Percentiles rank a stretch among this genome's conserved stretches.
Evolutionary conservation across 2,113 vertebrate genomes (phyloP).

Genomic region (Motacilla alba): DNA sequence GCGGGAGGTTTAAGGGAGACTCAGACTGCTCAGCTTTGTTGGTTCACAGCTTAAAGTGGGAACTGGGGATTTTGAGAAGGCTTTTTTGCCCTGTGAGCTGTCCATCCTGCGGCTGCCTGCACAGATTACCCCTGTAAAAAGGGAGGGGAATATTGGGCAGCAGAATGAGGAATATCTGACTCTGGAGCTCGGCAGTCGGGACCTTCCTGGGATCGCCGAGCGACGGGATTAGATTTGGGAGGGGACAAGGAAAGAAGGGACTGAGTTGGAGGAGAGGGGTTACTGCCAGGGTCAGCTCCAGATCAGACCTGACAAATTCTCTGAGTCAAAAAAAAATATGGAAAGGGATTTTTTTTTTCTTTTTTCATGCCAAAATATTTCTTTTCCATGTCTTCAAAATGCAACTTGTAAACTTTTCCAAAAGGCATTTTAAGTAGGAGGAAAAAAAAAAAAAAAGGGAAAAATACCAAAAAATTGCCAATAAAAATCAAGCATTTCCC

Average conservation of each 20-base stretch:
- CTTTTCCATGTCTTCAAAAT: not conserved
- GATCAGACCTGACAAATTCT: not conserved
- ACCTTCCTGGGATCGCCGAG: rapidly evolving
- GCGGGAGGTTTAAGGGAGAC: not conserved
- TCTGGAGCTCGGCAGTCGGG: rapidly evolving
- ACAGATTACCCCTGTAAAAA: not conserved
- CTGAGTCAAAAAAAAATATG: not conserved
- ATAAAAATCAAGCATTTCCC: not conserved
- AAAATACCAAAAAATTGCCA: not conserved
- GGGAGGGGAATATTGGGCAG: not conserved
- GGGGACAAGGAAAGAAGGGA: not conserved
- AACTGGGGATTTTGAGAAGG: not conserved
- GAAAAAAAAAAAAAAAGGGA: not conserved
- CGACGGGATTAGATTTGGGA: not conserved
- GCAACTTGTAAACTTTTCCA: not conserved
- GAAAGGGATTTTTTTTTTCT: not conserved
- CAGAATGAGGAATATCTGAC: not conserved
- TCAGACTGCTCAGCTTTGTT: not conserved
- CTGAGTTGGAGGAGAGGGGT: not conserved
- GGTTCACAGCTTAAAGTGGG: not conserved
- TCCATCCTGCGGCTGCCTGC: not conserved
- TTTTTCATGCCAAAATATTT: not conserved
- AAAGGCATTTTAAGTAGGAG: not conserved
- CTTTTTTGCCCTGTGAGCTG: not conserved
- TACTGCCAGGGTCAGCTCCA: not conserved